Percentiles rank a stretch among this genome's conserved stretches.
phyloP scores from a whole-genome alignment of 2,888 invertebrate species.

The Cryptus armator region DNA sequence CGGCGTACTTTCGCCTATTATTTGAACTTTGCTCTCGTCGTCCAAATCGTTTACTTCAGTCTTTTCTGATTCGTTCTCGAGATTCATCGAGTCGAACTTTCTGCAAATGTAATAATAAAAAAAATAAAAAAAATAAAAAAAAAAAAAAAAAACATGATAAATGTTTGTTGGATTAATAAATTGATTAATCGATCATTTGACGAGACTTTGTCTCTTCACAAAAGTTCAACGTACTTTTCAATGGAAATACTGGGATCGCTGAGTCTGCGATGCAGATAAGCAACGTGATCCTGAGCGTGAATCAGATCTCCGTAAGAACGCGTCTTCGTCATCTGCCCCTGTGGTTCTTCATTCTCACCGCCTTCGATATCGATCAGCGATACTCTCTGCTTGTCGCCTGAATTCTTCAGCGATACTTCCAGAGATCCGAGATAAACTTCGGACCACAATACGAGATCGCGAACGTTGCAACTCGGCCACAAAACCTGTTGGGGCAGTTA shows the following conservation, averaged over 20 bases:
- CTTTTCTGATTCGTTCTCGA: constrained; percentile 80
- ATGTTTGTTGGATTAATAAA: not conserved
- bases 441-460: constrained; percentile 94
- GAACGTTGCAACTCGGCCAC: constrained; percentile 94
- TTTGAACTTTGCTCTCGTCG: constrained; percentile 74
- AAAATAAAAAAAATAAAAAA: not conserved
- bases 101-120: constrained; percentile 69
- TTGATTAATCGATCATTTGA: constrained; percentile 16
- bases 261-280: constrained; percentile 89
- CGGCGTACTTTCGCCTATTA: constrained; percentile 66
- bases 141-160: not conserved
- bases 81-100: constrained; percentile 82
- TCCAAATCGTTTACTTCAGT: constrained; percentile 69
- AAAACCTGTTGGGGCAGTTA: constrained; percentile 88
- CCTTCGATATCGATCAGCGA: constrained; percentile 82
- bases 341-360: constrained; percentile 82
- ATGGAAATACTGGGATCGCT: constrained; percentile 94
- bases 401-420: constrained; percentile 82
- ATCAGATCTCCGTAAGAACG: constrained; percentile 94
- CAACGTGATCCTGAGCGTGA: constrained; percentile 88
- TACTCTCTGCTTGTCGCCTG: constrained; percentile 84
- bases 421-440: constrained; percentile 92
- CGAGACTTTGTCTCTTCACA: not conserved
- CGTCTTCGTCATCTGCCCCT: constrained; percentile 91
- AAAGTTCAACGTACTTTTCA: constrained; percentile 88